phyloP scores from a whole-genome alignment of 2,113 vertebrate species.

The Emydocephalus ijimae region DNA sequence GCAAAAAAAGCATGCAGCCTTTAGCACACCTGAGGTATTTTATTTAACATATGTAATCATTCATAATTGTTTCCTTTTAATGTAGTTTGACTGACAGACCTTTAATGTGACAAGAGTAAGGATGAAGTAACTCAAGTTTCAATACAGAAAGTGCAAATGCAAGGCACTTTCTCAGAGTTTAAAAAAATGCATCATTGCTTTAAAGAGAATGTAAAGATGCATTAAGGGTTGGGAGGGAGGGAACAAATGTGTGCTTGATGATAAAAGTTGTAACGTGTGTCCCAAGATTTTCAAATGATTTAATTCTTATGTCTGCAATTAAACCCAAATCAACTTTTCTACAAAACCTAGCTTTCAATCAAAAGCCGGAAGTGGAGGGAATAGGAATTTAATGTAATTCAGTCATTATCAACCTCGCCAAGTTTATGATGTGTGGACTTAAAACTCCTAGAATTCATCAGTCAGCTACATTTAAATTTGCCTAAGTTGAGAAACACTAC shows the following conservation, averaged over 20 bases:
- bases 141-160: neutral
- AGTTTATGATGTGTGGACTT: neutral
- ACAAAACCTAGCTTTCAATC: neutral
- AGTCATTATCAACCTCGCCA: neutral
- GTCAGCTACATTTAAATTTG: neutral
- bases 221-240: neutral
- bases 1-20: neutral
- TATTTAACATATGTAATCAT: neutral
- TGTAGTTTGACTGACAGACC: neutral
- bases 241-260: neutral
- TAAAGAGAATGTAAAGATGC: neutral
- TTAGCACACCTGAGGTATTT: neutral
- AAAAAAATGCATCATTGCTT: neutral
- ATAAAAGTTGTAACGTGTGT: neutral
- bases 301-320: neutral
- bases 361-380: neutral
- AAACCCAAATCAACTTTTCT: neutral
- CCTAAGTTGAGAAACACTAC: neutral
- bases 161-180: neutral
- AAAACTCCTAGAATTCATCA: neutral
- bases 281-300: neutral
- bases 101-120: neutral
- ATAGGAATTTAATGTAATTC: neutral
- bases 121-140: neutral
- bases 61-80: neutral